Evolutionary conservation across 2,888 invertebrate genomes (phyloP), one percentile per base, ranked within the genome.

Genomic region (Parochlus steinenii): DNA sequence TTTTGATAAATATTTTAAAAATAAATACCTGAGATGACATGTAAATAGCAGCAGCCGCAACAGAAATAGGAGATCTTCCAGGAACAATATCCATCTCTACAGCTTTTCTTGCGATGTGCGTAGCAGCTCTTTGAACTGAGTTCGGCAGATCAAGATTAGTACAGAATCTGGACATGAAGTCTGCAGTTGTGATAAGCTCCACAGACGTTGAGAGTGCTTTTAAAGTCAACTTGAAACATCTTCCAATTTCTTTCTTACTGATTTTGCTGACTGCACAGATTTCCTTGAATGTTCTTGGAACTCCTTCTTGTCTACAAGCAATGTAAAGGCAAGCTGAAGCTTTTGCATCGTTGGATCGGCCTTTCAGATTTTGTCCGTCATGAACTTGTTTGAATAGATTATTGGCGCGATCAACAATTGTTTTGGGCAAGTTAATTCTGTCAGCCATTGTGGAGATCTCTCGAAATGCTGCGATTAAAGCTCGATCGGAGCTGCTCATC

Each of bases 141-240:
- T 82, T 83, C 0, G 93, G 83, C 31, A 87, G 52, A 24, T 56
- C 80, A 45, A 98, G 65, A 56, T 95, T 97, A 0, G 93, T 85
- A 56, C 98, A 99, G 63, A 99, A 99, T 45, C 87, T 70, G 17
- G 92, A 93, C 97, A 99, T 98, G 56, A 98, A 98, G 55, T 99
- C 98, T 2, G 89, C 93, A 1, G 95, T 97, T 0, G 95, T 98
- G 39, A 98, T 97, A 38, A 93, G 72, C 53, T 95, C 93, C 6
- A 98, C 92, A 20, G 86, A 93, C 0, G 97, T 98, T 55, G 95
- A 92, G 33, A 98, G 62, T 0, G 89, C 92, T 55, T 93, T 93
- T 24, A 97, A 63, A 40, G 98, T 98, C 26, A 97, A 60, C 52
- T 97, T 97, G 60, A 98, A 99, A 55, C 97, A 97, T 44, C 95